Conservation (phyloP, 2,113 vertebrate genomes). For the Protobothrops mucrosquamatus region DNA sequence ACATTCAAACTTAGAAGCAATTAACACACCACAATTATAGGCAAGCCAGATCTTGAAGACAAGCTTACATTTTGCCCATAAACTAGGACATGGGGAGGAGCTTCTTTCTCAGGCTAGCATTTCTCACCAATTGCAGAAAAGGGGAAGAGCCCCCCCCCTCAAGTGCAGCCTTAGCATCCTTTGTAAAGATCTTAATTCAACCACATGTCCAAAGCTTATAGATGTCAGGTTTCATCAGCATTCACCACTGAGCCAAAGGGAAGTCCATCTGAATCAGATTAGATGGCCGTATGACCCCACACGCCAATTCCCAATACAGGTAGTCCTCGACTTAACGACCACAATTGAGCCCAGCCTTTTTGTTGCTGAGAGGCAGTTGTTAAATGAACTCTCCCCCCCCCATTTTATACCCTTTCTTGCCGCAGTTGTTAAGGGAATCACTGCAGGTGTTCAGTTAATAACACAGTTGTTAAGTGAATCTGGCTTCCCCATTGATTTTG, state of each 20-base stretch:
- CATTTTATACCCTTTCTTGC: neutral
- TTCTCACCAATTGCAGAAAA: neutral
- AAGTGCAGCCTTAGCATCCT: neutral
- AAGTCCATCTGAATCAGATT: neutral
- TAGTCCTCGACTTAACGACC: neutral
- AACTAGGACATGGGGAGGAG: neutral
- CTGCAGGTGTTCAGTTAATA: neutral
- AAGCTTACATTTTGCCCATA: neutral
- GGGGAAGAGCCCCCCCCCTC: fast-evolving
- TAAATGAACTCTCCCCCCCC: neutral
- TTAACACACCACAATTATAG: neutral
- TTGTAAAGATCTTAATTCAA: neutral
- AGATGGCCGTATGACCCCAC: neutral
- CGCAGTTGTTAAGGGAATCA: neutral
- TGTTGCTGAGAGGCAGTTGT: neutral
- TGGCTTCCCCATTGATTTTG: neutral
- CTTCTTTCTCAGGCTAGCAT: too few species aligned
- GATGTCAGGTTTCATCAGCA: neutral
- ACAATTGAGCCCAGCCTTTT: neutral
- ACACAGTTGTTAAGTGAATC: neutral
- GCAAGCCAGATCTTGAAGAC: neutral
- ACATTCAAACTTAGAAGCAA: neutral
- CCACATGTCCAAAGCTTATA: neutral
- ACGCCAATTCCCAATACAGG: neutral
- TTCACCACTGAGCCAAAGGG: neutral